Base-by-base conservation (phyloP, 2,797 vertebrate genomes). In the Hyperoplus lanceolatus region DNA sequence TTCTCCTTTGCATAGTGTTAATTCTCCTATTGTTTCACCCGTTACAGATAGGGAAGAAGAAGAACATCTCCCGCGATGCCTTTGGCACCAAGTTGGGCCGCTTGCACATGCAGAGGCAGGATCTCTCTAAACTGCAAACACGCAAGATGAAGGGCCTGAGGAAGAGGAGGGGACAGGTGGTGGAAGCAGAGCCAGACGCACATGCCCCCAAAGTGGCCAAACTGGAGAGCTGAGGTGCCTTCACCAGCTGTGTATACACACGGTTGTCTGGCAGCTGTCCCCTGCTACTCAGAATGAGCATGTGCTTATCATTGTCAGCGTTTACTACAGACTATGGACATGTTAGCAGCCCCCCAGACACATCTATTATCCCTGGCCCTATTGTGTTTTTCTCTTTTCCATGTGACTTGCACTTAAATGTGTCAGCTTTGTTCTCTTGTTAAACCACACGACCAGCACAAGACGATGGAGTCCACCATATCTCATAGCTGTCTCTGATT, bases 71-170 rank as follows among this genome's bases (percentile, higher is more conserved):
- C 80, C 97, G 96, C 0, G 95, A 99, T 84, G 92, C 85, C 41
- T 97, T 99, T 54, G 98, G 98, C 41, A 97, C 97, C 68, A 97
- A 94, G 83, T 97, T 97, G 0, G 98, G 98, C 58, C 96, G 96
- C 10, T 95, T 99, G 72, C 98, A 99, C 89, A 99, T 99, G 98
- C 97, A 99, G 94, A 98, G 97, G 79, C 98, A 99, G 90, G 96
- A 99, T 81, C 94, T 99, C 50, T 85, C 93, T 85, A 99, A 98
- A 90, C 90, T 99, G 16, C 97, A 96, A 48, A 99, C 98, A 0
- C 94, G 98, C 1, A 99, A 99, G 92, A 95, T 99, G 96, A 99
- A 97, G 91, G 98, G 97, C 9, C 93, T 99, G 82, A 97, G 92
- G 93, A 99, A 98, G 89, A 96, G 97, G 79, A 96, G 79, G 73